These are phyloP conservation scores for Aythya fuligula DNA, from an alignment of 2,797 vertebrate genomes.

Conservation along the genomic window DNA sequence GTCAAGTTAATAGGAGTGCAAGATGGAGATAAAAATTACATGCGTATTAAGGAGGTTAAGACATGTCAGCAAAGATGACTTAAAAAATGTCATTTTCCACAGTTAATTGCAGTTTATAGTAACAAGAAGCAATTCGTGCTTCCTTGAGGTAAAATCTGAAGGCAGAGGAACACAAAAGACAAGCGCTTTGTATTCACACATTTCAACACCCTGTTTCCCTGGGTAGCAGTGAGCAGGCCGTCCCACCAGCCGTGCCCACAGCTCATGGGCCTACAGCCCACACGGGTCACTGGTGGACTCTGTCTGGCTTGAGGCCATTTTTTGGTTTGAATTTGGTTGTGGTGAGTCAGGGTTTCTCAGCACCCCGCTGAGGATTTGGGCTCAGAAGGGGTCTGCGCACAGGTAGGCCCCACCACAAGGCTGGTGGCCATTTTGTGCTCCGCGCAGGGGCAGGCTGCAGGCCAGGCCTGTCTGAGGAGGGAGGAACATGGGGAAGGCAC, in stretches of 20 bases:
- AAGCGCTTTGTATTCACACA: fast-evolving
- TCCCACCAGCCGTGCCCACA: fast-evolving
- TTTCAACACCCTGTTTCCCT: background rate
- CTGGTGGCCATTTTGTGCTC: fast-evolving
- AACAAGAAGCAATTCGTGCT: background rate
- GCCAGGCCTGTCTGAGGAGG: background rate
- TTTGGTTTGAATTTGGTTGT: constrained; percentile 45
- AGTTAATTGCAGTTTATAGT: background rate
- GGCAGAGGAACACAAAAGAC: background rate
- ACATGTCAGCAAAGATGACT: background rate
- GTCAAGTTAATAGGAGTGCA: background rate
- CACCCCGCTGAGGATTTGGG: background rate
- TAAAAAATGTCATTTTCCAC: background rate
- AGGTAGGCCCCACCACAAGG: background rate
- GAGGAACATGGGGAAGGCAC: fast-evolving
- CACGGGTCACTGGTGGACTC: background rate
- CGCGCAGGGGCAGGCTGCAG: background rate
- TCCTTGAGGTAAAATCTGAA: background rate
- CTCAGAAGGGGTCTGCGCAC: fast-evolving
- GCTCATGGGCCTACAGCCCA: fast-evolving
- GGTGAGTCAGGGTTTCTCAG: background rate
- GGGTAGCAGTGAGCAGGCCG: fast-evolving
- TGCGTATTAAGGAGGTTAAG: background rate
- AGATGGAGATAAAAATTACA: background rate
- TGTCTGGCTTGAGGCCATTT: background rate